These are phyloP conservation scores for Sycophaga agraensis DNA, from an alignment of 1,140 invertebrate species.

Conservation along the genomic window DNA sequence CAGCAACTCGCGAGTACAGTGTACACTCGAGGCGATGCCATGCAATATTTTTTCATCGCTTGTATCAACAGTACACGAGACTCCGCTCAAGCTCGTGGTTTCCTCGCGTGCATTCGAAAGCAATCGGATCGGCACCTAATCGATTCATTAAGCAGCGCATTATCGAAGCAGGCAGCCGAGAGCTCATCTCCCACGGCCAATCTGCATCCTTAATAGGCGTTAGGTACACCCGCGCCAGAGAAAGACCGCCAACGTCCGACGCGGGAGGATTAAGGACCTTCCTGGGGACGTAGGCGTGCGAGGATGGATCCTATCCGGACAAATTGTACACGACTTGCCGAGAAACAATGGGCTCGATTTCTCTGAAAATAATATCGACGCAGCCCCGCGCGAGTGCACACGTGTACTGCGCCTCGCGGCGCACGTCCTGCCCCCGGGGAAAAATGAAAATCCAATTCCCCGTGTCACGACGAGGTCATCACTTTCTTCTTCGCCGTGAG, in stretches of 20 bases:
- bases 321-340: slow-evolving; percentile 4
- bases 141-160: slow-evolving; percentile 23
- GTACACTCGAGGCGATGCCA: not conserved
- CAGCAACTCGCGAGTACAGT: too few species aligned
- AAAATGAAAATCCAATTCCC: slow-evolving; percentile 23
- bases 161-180: slow-evolving; percentile 17
- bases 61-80: not conserved
- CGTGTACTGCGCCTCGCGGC: not conserved
- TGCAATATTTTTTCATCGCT: not conserved
- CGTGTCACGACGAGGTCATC: slow-evolving; percentile 15
- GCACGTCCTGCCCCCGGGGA: not conserved
- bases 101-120: slow-evolving; percentile 7
- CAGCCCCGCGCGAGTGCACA: not conserved
- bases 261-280: too few species aligned
- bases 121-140: not conserved
- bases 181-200: not conserved
- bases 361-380: slow-evolving; percentile 12
- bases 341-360: slow-evolving; percentile 18
- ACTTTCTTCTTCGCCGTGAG: slow-evolving; percentile 17
- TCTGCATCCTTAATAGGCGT: slow-evolving; percentile 21
- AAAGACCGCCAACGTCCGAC: slow-evolving; percentile 2
- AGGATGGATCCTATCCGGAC: not conserved
- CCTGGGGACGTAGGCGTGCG: not conserved
- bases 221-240: not conserved
- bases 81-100: too few species aligned